Base-by-base conservation (phyloP, 2,113 vertebrate species). In the Albula goreensis region DNA sequence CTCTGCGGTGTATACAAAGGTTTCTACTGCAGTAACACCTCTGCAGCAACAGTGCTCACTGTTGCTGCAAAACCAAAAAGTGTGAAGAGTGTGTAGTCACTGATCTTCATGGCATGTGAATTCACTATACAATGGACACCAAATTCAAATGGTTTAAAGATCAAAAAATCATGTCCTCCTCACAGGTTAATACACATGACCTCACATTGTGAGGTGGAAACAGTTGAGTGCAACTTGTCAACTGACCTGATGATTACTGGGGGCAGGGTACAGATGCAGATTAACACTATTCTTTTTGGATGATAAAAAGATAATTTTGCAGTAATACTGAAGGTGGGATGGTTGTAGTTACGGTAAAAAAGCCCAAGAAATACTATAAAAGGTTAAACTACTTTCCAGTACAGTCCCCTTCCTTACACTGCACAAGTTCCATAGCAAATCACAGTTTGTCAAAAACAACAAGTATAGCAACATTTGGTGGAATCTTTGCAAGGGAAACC, bases 231-330 rank as follows among this genome's bases (percentile, higher is more conserved):
- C 74, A 49, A 74, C 63, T 87, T 60, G 60, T 87, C 12, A 86
- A 82, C 83, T 79, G 66, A 83, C 53, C 50, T 51, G 78, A 49
- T 50, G 49, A 48, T 31, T 51, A 74, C 57, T 15, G 31, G n/a
- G 56, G 51, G 15, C 53, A 63, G 7, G 48, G 41, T 82, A 4
- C 31, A 70, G 22, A 22, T n/a, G 10, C 85, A 48, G 81, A 89
- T 86, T 84, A 90, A 82, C 84, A 83, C 50, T 83, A 53, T 81
- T 83, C 80, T 84, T 66, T 78, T 19, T 81, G 31, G 31, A 41
- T 74, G 8, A 70, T 50, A 66, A 86, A 87, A 70, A 8, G 74
- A 41, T 41, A 41, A 41, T 41, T 49, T 52, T 11, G n/a, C 56
- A 41, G 50, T 50, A 31, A 83, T 80, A 83, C 53, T 3, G 84